Evolutionary conservation across 2,797 vertebrate genomes (phyloP).

Genomic region (Falco novaeseelandiae): DNA sequence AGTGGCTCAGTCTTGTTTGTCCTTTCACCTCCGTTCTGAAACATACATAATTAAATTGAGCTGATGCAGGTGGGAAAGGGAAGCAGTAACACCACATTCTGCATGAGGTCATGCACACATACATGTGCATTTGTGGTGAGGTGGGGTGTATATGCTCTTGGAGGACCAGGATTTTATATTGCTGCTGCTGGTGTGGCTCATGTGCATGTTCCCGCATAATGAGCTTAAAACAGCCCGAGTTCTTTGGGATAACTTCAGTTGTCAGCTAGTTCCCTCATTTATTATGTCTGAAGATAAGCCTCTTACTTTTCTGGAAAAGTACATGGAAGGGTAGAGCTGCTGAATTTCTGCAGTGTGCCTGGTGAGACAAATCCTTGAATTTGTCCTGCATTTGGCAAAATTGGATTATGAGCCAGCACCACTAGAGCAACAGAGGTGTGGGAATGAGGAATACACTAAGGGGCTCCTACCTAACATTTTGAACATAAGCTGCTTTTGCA

Average conservation of each 20-base stretch:
- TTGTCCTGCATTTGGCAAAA: neutral
- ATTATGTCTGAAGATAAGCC: neutral
- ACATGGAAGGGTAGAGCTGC: neutral
- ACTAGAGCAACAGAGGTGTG: neutral
- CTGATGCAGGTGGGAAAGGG: neutral
- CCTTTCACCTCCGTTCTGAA: neutral
- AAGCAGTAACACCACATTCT: neutral
- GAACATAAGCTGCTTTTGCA: neutral
- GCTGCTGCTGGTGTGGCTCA: rapidly evolving
- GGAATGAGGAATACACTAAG: neutral
- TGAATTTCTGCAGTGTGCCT: neutral
- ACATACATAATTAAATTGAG: neutral
- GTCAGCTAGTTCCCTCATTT: neutral
- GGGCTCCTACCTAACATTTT: neutral
- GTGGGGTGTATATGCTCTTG: neutral
- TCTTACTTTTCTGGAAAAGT: neutral
- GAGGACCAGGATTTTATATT: neutral
- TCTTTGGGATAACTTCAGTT: neutral
- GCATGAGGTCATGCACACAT: neutral
- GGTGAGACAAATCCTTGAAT: neutral
- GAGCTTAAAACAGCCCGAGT: neutral
- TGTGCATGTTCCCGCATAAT: rapidly evolving
- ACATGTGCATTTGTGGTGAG: rapidly evolving
- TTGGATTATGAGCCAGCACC: neutral
- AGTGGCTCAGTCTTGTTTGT: neutral